Percentiles rank a stretch among this genome's conserved stretches.
These are phyloP conservation scores for Drosophila orena DNA, from an alignment of 1,140 invertebrate species.

Conservation along the genomic window DNA sequence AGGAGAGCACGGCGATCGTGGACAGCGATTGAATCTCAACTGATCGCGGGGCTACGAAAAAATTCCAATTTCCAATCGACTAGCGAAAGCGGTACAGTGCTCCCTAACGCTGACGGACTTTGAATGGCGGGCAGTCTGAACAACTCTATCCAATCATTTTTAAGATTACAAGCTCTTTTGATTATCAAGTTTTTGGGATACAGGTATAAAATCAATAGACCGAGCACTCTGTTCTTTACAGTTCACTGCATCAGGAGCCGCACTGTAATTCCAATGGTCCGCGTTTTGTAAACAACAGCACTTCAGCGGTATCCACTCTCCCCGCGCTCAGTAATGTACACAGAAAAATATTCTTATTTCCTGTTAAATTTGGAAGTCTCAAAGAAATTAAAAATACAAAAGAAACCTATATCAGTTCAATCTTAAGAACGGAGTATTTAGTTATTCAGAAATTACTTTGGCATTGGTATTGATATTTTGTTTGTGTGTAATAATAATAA, in stretches of 20 bases:
- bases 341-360: slow-evolving; percentile 4
- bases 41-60: slow-evolving; percentile 36
- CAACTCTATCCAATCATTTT: background rate
- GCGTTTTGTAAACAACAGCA: slow-evolving; percentile 66
- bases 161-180: background rate
- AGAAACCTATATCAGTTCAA: background rate
- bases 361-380: background rate
- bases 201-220: background rate
- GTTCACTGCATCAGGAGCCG: background rate
- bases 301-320: slow-evolving; percentile 24
- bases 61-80: slow-evolving; percentile 73
- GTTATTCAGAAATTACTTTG: no score
- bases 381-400: background rate
- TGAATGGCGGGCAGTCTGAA: no score
- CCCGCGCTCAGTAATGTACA: slow-evolving; percentile 6
- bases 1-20: slow-evolving; percentile 46
- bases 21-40: slow-evolving; percentile 62
- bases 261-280: slow-evolving; percentile 46
- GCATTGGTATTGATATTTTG: no score
- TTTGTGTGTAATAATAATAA: no score
- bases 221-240: background rate
- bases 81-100: slow-evolving; percentile 56
- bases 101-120: no score
- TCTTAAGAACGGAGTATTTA: no score
- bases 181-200: background rate